phyloP scores from a whole-genome alignment of 1,140 invertebrate genomes.

The Whitmania pigra region DNA sequence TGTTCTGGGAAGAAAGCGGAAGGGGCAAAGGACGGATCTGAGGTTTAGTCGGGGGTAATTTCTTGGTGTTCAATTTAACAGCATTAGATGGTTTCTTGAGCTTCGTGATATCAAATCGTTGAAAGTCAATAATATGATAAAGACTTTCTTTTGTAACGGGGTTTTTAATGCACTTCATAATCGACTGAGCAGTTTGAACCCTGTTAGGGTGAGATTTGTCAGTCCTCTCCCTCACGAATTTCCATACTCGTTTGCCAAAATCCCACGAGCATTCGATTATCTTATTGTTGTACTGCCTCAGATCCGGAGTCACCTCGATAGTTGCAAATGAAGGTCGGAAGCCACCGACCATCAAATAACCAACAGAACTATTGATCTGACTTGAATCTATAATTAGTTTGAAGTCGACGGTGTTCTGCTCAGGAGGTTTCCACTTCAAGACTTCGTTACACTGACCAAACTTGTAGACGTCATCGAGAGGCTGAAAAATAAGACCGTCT shows the following conservation, averaged over 20 bases:
- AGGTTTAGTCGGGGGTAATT: too few relatives aligned
- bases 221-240: slow-evolving; percentile 85
- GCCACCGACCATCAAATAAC: background rate
- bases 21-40: too few relatives aligned
- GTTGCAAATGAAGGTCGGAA: background rate
- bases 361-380: background rate
- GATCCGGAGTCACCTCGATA: slow-evolving; percentile 49
- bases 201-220: slow-evolving; percentile 95
- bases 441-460: slow-evolving; percentile 67
- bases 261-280: slow-evolving; percentile 82
- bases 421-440: slow-evolving; percentile 92
- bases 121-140: background rate
- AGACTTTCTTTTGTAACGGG: background rate
- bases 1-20: too few relatives aligned
- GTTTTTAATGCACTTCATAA: background rate
- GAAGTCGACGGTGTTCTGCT: slow-evolving; percentile 91
- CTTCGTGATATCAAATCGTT: background rate
- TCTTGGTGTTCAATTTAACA: too few relatives aligned
- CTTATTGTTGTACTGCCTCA: slow-evolving; percentile 72
- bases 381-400: slow-evolving; percentile 56
- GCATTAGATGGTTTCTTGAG: too few relatives aligned
- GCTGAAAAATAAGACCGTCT: slow-evolving; percentile 96
- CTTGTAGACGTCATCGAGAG: slow-evolving; percentile 65
- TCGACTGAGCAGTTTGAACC: slow-evolving; percentile 55
- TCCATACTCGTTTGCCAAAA: slow-evolving; percentile 50